Evolutionary conservation across 2,113 vertebrate genomes (phyloP).

Genomic region (Dromaius novaehollandiae): DNA sequence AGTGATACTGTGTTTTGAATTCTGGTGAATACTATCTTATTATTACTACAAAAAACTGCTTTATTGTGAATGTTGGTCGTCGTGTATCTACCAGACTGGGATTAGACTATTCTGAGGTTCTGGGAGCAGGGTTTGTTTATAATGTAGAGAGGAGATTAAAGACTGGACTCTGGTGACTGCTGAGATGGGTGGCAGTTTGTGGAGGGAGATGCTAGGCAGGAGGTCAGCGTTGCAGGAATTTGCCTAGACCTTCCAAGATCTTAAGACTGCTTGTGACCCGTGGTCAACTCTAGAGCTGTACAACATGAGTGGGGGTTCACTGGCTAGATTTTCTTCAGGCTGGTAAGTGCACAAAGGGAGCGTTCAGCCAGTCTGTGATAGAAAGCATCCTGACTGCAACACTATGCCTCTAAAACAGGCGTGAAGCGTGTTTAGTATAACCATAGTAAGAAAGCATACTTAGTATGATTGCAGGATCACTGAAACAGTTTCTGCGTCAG

Average conservation of each 20-base stretch:
- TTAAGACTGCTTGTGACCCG: accelerated
- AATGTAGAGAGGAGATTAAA: not conserved
- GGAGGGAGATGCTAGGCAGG: not conserved
- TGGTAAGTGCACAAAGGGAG: not conserved
- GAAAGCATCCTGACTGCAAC: not conserved
- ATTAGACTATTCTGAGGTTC: not conserved
- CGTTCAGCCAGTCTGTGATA: not conserved
- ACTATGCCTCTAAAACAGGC: not conserved
- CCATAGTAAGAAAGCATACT: not conserved
- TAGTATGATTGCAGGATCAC: not conserved
- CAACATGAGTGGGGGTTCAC: not conserved
- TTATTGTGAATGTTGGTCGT: not conserved
- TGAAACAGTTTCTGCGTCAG: not conserved
- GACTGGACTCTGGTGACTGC: not conserved
- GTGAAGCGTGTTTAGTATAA: not conserved
- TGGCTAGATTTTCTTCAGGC: not conserved
- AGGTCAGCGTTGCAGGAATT: not conserved
- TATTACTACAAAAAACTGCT: not conserved
- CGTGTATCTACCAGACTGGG: not conserved
- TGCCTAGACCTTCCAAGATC: not conserved
- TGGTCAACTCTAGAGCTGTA: not conserved
- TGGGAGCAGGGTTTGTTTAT: not conserved
- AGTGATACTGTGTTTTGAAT: not conserved
- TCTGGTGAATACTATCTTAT: not conserved
- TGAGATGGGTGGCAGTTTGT: not conserved